Base-by-base conservation (phyloP, 2,888 invertebrate genomes). In the Nomada fucata region DNA sequence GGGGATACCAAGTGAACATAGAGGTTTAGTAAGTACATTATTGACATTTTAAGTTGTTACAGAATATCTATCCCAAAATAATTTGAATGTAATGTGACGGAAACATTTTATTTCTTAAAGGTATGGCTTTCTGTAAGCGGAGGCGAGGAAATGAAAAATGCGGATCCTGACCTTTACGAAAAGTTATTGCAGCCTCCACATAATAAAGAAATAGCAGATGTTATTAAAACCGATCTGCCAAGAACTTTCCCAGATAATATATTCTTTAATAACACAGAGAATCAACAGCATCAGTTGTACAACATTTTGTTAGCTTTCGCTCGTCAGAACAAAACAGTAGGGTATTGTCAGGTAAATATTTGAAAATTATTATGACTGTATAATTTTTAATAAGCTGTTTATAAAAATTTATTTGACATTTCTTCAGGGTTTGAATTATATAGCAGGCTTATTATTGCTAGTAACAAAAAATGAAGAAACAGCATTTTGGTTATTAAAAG, bases 201-300 rank as follows among this genome's bases (percentile, higher is more conserved):
- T 92, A 96, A 97, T 90, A 95, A 96, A 89, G 96, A 95, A 89
- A 94, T 97, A 42, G 96, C 96, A 72, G 98, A 98, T 91, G 95
- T 96, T 78, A 98, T 98, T 74, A 96, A 96, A 94, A 97, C 97
- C 83, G 98, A 98, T 95, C 94, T 98, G 89, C 98, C 98, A 83
- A 95, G 99, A 84, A 99, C 98, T 82, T 99, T 98, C 94, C 98
- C 98, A 73, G 98, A 98, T 93, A 99, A 99, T 94, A 97, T 98
- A 88, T 97, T 97, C 94, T 99, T 99, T 92, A 96, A 96, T 82
- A 96, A 96, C 85, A 95, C 96, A 74, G 96, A 96, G 73, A 95
- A 96, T 83, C 95, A 97, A 86, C 96, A 97, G 86, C 95, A 96
- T 82, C 96, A 97, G 89, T 94, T 99, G 67, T 98, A 96, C 90